phyloP scores from a whole-genome alignment of 92 coral and sea anemone genomes.

The Galaxea fascicularis region DNA sequence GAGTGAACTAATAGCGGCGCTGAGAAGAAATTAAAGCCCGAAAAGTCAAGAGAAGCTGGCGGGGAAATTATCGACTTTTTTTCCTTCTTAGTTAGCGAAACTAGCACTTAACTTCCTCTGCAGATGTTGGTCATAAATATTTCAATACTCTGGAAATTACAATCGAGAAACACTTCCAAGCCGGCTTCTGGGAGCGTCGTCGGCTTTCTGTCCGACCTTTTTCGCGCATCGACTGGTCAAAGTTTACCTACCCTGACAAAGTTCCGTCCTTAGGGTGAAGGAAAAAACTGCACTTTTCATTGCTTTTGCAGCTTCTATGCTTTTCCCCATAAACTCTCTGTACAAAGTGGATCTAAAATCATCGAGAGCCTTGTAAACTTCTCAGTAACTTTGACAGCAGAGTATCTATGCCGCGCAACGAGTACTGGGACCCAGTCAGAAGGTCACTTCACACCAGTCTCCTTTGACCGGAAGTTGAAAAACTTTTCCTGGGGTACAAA shows the following conservation, averaged over 20 bases:
- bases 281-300: conserved; percentile 20
- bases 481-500: too few relatives aligned
- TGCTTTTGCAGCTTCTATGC: not conserved
- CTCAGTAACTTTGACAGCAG: conserved; percentile 37
- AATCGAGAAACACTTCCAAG: not conserved
- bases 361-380: conserved; percentile 31
- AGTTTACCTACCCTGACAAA: conserved; percentile 29
- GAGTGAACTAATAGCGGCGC: conserved; percentile 12
- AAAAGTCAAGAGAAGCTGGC: conserved; percentile 30
- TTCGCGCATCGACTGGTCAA: not conserved
- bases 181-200: conserved; percentile 4
- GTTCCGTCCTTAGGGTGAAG: conserved; percentile 27
- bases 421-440: conserved; percentile 29
- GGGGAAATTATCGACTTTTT: conserved; percentile 3
- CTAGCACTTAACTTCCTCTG: not conserved
- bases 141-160: not conserved
- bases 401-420: not conserved
- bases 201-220: conserved; percentile 10
- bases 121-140: not conserved
- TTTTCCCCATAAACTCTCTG: conserved; percentile 27
- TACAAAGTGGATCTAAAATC: conserved; percentile 23
- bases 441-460: not conserved
- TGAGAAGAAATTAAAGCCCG: not conserved
- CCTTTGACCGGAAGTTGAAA: too few relatives aligned
- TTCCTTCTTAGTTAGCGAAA: not conserved